Percentiles rank a stretch among this genome's conserved stretches.
These are phyloP conservation scores for Steinernema hermaphroditum DNA, from an alignment of 2,888 invertebrate genomes.

Conservation along the genomic window DNA sequence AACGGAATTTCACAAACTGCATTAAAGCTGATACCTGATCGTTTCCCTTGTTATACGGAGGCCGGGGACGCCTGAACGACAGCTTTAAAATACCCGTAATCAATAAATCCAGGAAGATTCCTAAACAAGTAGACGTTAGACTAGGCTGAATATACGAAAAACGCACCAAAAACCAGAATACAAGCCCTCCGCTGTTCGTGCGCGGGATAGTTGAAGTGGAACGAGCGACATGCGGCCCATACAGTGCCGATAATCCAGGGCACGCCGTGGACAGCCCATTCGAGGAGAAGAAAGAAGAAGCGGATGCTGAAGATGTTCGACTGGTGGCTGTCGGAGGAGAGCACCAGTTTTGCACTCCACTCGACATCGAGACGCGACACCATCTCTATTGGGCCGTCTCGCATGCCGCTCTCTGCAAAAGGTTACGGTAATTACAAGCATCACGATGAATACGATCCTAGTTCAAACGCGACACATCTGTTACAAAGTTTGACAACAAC, in stretches of 20 bases:
- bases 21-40: conserved; percentile 44
- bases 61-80: conserved; percentile 51
- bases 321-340: background rate
- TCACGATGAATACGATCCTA: too few species aligned
- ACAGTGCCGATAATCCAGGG: conserved; percentile 46
- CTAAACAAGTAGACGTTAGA: conserved; percentile 35
- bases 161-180: conserved; percentile 49
- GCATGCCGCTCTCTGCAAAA: conserved; percentile 8
- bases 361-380: background rate
- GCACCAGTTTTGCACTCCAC: background rate
- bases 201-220: conserved; percentile 39
- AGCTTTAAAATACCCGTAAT: conserved; percentile 55
- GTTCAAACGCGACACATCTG: too few species aligned
- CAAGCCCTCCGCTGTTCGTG: conserved; percentile 41
- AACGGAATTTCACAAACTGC: background rate
- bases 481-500: too few species aligned
- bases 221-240: conserved; percentile 32
- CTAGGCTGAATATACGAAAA: background rate
- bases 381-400: background rate
- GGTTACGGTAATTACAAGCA: background rate
- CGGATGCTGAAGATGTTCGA: conserved; percentile 30
- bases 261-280: conserved; percentile 51
- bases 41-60: conserved; percentile 48
- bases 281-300: conserved; percentile 41
- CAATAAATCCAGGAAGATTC: conserved; percentile 56